Percentiles rank a stretch among this genome's conserved stretches.
These are phyloP conservation scores for Andrena fulva DNA, from an alignment of 2,888 invertebrate genomes.

Conservation along the genomic window DNA sequence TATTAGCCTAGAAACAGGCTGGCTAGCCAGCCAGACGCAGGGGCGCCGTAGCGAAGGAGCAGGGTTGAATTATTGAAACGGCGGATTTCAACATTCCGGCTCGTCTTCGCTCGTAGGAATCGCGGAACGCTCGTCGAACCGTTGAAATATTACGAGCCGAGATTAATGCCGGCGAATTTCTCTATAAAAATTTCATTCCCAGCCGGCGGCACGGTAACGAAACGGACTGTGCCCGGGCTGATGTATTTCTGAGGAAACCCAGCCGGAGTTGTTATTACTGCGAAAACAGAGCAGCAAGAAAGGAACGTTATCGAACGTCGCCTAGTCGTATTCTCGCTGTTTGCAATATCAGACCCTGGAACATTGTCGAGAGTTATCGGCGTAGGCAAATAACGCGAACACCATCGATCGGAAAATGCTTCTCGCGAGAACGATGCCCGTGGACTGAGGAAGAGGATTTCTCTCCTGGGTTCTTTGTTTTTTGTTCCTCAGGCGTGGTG, in stretches of 20 bases:
- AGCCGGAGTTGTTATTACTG: constrained; percentile 19
- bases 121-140: constrained; percentile 35
- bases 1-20: constrained; percentile 15
- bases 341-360: neutral
- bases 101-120: constrained; percentile 21
- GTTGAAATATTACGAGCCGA: constrained; percentile 41
- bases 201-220: constrained; percentile 8
- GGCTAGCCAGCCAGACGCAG: neutral
- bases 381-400: neutral
- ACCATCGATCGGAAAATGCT: neutral
- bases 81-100: neutral
- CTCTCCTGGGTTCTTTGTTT: neutral
- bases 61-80: constrained; percentile 45
- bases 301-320: neutral
- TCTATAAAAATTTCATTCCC: constrained; percentile 41
- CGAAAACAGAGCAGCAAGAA: constrained; percentile 5
- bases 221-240: neutral
- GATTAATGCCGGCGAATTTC: constrained; percentile 44
- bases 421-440: constrained; percentile 1
- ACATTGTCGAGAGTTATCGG: constrained; percentile 4
- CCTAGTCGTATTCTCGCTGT: neutral
- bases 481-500: neutral
- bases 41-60: neutral
- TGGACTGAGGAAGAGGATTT: neutral
- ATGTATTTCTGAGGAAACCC: constrained; percentile 2